Percentiles rank a stretch among this genome's conserved stretches.
phyloP scores from a whole-genome alignment of 2,797 vertebrate species.

The Thripadectes ignobilis region DNA sequence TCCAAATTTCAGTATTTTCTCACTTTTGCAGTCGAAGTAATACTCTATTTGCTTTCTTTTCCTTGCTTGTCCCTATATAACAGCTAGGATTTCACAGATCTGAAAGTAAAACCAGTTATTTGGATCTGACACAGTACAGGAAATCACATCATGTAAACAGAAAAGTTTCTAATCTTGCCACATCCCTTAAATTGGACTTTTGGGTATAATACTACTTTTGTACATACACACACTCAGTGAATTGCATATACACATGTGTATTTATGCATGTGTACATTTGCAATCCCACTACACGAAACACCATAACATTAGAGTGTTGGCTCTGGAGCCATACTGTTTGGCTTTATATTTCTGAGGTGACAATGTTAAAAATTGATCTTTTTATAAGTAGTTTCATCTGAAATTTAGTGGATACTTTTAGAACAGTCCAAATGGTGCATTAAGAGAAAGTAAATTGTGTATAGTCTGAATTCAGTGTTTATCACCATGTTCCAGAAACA shows the following conservation, averaged over 20 bases:
- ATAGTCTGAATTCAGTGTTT: neutral
- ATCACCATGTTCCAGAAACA: neutral
- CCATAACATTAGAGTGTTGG: neutral
- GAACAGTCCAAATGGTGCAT: neutral
- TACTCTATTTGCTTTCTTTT: neutral
- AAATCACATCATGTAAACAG: neutral
- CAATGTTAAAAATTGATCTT: neutral
- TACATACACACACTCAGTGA: neutral
- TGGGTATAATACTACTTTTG: neutral
- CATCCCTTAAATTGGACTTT: neutral
- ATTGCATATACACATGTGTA: neutral
- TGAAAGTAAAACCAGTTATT: neutral
- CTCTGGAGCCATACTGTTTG: neutral
- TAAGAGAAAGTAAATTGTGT: neutral
- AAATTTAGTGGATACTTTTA: neutral
- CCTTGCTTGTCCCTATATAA: too few relatives aligned
- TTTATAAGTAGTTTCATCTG: neutral
- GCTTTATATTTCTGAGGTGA: neutral
- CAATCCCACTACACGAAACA: neutral
- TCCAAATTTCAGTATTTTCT: neutral
- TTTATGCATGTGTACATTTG: neutral
- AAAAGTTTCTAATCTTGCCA: neutral
- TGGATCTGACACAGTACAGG: neutral
- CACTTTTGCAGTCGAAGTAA: neutral
- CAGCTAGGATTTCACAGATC: neutral